phyloP scores from a whole-genome alignment of 2,888 invertebrate genomes.

The Mayetiola destructor region DNA sequence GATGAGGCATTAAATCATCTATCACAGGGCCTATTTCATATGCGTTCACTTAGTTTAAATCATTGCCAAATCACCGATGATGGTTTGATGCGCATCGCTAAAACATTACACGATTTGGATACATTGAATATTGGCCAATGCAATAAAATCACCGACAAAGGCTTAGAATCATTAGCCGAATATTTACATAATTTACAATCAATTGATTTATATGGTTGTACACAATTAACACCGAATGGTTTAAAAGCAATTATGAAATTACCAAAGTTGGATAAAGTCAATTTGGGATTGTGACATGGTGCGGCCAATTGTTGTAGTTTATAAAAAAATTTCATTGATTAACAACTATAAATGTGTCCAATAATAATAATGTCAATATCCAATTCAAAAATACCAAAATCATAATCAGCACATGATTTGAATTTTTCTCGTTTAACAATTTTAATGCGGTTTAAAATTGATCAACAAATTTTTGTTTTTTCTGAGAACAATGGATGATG shows the following conservation, averaged over 20 bases:
- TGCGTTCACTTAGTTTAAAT: slow-evolving; percentile 69
- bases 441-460: too few relatives aligned
- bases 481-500: too few relatives aligned
- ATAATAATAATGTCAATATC: too few relatives aligned
- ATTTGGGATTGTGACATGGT: slow-evolving; percentile 89
- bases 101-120: slow-evolving; percentile 69
- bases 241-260: slow-evolving; percentile 81
- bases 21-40: slow-evolving; percentile 74
- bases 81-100: slow-evolving; percentile 70
- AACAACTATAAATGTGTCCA: too few relatives aligned
- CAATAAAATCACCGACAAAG: slow-evolving; percentile 74
- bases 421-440: too few relatives aligned
- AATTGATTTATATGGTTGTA: slow-evolving; percentile 92
- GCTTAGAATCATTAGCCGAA: slow-evolving; percentile 65
- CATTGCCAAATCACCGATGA: slow-evolving; percentile 89
- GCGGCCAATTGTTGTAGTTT: too few relatives aligned
- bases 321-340: too few relatives aligned
- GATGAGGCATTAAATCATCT: slow-evolving; percentile 80
- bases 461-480: too few relatives aligned
- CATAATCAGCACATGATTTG: too few relatives aligned
- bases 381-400: too few relatives aligned
- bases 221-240: slow-evolving; percentile 73
- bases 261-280: slow-evolving; percentile 71
- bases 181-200: slow-evolving; percentile 66
- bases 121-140: slow-evolving; percentile 91